phyloP scores from a whole-genome alignment of 2,113 vertebrate genomes.

The Tragulus kanchil region DNA sequence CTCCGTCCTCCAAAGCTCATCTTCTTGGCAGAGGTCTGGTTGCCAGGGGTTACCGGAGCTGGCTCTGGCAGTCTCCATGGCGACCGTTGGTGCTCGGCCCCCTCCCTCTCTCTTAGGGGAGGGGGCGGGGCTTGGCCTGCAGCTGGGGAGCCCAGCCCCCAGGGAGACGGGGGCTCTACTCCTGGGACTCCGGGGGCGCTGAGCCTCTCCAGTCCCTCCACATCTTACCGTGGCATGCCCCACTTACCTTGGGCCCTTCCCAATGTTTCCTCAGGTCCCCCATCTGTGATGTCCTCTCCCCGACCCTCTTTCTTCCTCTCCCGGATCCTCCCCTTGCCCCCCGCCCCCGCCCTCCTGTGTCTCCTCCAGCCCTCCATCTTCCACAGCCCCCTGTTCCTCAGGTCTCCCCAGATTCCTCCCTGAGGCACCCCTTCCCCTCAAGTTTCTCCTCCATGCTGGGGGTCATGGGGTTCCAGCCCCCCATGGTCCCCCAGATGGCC shows the following conservation, averaged over 20 bases:
- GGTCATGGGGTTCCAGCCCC: neutral
- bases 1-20: conserved; percentile 28
- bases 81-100: neutral
- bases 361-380: too few relatives aligned
- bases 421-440: neutral
- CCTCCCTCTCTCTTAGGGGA: neutral
- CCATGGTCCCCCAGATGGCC: too few relatives aligned
- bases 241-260: neutral
- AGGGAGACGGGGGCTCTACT: too few relatives aligned
- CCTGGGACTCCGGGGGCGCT: neutral
- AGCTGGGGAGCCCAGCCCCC: neutral
- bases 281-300: too few relatives aligned
- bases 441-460: neutral
- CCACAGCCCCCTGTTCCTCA: neutral
- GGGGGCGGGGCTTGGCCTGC: neutral
- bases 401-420: rapidly evolving
- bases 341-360: too few relatives aligned
- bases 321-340: neutral
- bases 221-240: neutral
- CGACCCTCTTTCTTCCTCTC: too few relatives aligned
- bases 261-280: neutral
- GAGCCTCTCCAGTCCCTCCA: neutral
- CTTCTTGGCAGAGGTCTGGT: conserved; percentile 77
- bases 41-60: conserved; percentile 72
- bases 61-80: conserved; percentile 67